phyloP scores from a whole-genome alignment of 2,797 vertebrate genomes.

The Hylomyscus alleni region DNA sequence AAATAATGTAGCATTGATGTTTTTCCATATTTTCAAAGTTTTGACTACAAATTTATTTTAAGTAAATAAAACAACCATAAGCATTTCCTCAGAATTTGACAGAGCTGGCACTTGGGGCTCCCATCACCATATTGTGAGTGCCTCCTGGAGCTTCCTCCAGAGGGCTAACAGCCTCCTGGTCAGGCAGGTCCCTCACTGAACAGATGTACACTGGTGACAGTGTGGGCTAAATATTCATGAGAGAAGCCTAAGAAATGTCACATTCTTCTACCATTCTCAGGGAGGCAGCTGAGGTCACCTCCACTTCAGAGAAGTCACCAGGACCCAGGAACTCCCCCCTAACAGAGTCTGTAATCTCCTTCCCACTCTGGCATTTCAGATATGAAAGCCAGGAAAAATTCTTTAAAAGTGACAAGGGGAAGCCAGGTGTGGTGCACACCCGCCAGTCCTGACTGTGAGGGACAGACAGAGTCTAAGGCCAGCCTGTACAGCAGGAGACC shows the following conservation, averaged over 20 bases:
- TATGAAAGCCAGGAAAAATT: neutral
- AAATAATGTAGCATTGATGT: neutral
- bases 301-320: neutral
- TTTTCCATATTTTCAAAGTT: conserved; percentile 35
- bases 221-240: neutral
- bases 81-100: neutral
- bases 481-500: neutral
- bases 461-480: neutral
- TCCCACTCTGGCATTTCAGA: neutral
- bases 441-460: neutral
- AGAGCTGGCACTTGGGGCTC: neutral
- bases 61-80: conserved; percentile 31
- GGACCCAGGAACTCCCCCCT: neutral
- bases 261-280: neutral
- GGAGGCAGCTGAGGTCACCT: neutral
- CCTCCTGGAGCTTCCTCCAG: neutral
- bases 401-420: conserved; percentile 21
- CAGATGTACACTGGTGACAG: neutral
- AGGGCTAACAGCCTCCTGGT: neutral
- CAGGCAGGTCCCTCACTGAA: neutral
- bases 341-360: neutral
- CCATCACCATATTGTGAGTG: neutral
- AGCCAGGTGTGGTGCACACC: neutral
- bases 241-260: neutral
- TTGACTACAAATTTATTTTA: neutral